A percentile compares a stretch with the other conserved stretches of the same genome.
Evolutionary conservation across 2,888 invertebrate species (phyloP).

Genomic region (Polymixis flavicincta): DNA sequence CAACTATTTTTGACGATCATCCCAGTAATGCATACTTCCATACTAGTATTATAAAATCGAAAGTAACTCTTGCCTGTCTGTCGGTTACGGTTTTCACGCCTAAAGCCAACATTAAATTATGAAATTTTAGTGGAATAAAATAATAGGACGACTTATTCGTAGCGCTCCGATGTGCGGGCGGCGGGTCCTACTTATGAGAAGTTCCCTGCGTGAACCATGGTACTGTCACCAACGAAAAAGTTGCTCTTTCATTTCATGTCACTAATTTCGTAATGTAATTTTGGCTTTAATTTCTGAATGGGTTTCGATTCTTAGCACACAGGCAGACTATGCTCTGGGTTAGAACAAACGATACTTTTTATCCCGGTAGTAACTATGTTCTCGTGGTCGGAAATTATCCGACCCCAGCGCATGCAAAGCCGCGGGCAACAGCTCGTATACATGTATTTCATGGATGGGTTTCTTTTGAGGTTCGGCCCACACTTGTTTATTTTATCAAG

Average conservation of each 20-base stretch:
- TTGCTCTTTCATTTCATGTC: neutral
- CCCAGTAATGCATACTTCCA: neutral
- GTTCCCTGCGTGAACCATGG: neutral
- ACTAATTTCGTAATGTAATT: neutral
- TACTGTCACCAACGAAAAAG: neutral
- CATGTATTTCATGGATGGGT: neutral
- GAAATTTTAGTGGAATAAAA: neutral
- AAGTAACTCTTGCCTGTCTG: neutral
- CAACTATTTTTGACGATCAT: neutral
- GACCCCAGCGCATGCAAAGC: neutral
- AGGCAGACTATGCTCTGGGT: neutral
- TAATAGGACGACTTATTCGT: neutral
- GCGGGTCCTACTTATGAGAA: neutral
- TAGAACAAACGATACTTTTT: neutral
- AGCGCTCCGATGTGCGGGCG: too few relatives aligned
- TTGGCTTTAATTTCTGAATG: neutral
- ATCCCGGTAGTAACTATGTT: neutral
- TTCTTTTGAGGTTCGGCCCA: neutral
- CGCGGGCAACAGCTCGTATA: neutral
- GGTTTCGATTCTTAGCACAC: too few relatives aligned
- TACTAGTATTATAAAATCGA: neutral
- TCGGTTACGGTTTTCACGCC: neutral
- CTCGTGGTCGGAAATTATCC: neutral
- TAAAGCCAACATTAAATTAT: neutral
- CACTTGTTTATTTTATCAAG: constrained; percentile 33